A percentile compares a stretch with the other conserved stretches of the same genome.
Evolutionary conservation across 2,888 invertebrate species (phyloP).

Genomic region (Sturmia bella): DNA sequence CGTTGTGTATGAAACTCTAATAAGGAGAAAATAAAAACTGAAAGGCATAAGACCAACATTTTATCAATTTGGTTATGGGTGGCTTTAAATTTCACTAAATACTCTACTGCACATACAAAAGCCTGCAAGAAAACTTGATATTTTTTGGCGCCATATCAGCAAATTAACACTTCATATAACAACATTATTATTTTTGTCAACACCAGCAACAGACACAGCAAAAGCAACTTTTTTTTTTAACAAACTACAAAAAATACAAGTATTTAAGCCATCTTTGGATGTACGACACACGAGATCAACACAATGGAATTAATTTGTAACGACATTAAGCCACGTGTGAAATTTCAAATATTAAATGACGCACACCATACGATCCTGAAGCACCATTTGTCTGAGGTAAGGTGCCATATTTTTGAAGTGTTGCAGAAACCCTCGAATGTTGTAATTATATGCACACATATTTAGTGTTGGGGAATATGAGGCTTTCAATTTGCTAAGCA

Average conservation of each 20-base stretch:
- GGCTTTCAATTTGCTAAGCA: slow-evolving; percentile 24
- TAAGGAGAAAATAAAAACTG: slow-evolving; percentile 12
- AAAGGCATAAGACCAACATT: slow-evolving; percentile 9
- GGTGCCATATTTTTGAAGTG: slow-evolving; percentile 31
- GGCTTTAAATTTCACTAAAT: slow-evolving; percentile 67
- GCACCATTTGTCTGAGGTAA: slow-evolving; percentile 4
- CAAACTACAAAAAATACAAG: slow-evolving; percentile 7
- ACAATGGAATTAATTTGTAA: slow-evolving; percentile 78
- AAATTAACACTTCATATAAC: slow-evolving; percentile 69
- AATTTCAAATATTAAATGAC: slow-evolving; percentile 73
- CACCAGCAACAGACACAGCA: slow-evolving; percentile 7
- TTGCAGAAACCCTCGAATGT: slow-evolving; percentile 1
- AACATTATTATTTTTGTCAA: slow-evolving; percentile 37
- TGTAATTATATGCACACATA: background rate
- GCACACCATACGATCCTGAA: background rate
- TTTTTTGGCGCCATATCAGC: slow-evolving; percentile 70
- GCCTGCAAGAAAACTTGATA: slow-evolving; percentile 61
- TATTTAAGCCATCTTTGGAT: slow-evolving; percentile 14
- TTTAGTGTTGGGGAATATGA: background rate
- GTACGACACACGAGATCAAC: slow-evolving; percentile 70
- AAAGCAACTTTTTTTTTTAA: background rate
- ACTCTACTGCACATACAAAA: slow-evolving; percentile 20
- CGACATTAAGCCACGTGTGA: slow-evolving; percentile 80
- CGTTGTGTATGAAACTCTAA: slow-evolving; percentile 63
- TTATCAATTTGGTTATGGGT: slow-evolving; percentile 54